Evolutionary conservation across 2,888 invertebrate species (phyloP), one percentile per base, ranked within the genome.

Genomic region (Tortricodes alternella): DNA sequence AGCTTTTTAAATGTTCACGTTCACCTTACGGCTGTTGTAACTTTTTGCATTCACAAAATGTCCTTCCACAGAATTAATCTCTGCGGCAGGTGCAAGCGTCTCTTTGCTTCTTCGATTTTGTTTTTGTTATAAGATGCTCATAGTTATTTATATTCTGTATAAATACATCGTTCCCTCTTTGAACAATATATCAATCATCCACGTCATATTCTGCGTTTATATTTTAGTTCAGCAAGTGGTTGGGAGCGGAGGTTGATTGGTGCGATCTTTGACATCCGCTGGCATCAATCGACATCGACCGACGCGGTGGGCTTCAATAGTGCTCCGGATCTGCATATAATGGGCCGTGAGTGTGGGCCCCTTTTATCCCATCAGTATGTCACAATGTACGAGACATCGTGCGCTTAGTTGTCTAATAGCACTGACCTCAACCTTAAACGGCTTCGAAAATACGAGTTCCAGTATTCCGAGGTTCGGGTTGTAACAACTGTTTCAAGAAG

Each of bases 291-390:
- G 67, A 67, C 62, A 67, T 60, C 48, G 53, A 43, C 56, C 59
- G 56, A 58, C 52, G 44, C 46, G 55, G 57, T 50, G 43, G 50
- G 43, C 39, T n/a, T 13, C 44, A 38, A 46, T 43, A 43, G 53
- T 68, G 73, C 75, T 74, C 74, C 71, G 72, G 73, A 74, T 85
- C 85, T 87, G 81, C 85, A 87, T 87, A 88, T 87, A 88, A 86
- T 85, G 75, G 84, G 48, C 60, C 65, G 86, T 84, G 79, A 87
- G 87, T 79, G 86, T 81, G 68, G 62, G 64, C 65, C 72, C 62
- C 73, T 73, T 78, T 85, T 82, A 79, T 79, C 68, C 75, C 74
- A 80, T 78, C 78, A 77, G 71, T n/a, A n/a, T n/a, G n/a, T n/a
- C n/a, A n/a, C n/a, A 79, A 79, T 80, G 73, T 74, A 73, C 61